phyloP scores from a whole-genome alignment of 2,797 vertebrate species.

The Eutrigla gurnardus region DNA sequence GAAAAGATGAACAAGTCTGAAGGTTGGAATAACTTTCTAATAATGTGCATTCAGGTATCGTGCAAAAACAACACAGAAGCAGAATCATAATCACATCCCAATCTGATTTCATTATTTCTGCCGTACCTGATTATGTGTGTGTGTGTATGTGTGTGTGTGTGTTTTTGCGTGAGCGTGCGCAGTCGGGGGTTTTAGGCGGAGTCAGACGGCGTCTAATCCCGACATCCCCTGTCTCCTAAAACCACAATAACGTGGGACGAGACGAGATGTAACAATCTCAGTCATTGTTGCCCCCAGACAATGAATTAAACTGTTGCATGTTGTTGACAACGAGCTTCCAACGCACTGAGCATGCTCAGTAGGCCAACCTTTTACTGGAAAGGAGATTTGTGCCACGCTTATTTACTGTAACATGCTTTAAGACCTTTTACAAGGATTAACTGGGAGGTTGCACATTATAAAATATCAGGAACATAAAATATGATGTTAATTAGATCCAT shows the following conservation, averaged over 20 bases:
- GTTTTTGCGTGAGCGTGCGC: constrained; percentile 13
- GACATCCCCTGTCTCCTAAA: constrained; percentile 59
- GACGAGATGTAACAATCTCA: constrained; percentile 68
- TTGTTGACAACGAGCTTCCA: constrained; percentile 26
- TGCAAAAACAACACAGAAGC: too few species aligned
- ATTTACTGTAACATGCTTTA: constrained; percentile 8
- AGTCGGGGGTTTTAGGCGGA: constrained; percentile 39
- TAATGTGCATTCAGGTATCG: too few species aligned
- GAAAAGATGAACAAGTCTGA: constrained; percentile 14
- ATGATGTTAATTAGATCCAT: constrained; percentile 1
- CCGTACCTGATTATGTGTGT: constrained; percentile 1
- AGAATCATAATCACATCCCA: background rate
- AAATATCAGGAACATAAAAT: background rate
- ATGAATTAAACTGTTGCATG: constrained; percentile 60
- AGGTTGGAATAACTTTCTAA: background rate
- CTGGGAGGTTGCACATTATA: background rate
- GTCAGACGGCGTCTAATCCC: constrained; percentile 74
- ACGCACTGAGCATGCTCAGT: constrained; percentile 47
- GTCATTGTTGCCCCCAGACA: constrained; percentile 68
- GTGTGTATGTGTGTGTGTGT: constrained; percentile 23
- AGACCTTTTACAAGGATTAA: background rate
- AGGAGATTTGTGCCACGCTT: background rate
- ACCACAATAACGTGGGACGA: constrained; percentile 64
- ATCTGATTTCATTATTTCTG: background rate
- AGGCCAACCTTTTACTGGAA: background rate